These are phyloP conservation scores for Siniperca obscura DNA, from an alignment of 2,797 vertebrate species.

Conservation along the genomic window DNA sequence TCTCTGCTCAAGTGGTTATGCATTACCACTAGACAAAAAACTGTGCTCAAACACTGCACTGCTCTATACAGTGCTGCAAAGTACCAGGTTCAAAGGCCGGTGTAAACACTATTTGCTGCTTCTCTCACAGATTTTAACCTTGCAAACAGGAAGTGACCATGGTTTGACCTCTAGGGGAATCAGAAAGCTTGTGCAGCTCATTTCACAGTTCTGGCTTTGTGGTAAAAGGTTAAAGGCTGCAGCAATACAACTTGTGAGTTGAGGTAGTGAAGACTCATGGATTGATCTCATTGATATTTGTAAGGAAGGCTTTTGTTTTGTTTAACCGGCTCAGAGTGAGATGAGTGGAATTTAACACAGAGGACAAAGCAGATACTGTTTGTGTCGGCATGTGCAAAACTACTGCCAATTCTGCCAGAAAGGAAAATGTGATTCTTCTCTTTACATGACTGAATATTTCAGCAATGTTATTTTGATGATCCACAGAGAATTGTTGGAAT, in stretches of 20 bases:
- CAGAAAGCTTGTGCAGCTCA: neutral
- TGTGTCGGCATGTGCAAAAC: neutral
- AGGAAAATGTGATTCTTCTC: neutral
- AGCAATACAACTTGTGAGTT: neutral
- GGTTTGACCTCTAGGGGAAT: neutral
- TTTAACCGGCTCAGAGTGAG: slow-evolving; percentile 15
- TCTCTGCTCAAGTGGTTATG: slow-evolving; percentile 30
- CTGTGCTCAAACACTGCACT: neutral
- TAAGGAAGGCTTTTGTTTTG: slow-evolving; percentile 22
- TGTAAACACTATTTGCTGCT: slow-evolving; percentile 8
- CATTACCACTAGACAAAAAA: slow-evolving; percentile 16
- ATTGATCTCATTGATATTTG: slow-evolving; percentile 31
- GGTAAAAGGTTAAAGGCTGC: slow-evolving; percentile 20
- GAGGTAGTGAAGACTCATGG: slow-evolving; percentile 9
- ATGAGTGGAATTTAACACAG: neutral
- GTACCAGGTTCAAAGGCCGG: slow-evolving; percentile 14
- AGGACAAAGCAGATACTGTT: neutral
- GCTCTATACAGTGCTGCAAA: neutral
- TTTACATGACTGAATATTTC: neutral
- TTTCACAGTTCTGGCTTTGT: neutral
- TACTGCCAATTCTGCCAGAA: neutral
- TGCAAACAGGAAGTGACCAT: slow-evolving; percentile 11
- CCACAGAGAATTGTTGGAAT: neutral
- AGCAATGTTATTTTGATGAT: neutral
- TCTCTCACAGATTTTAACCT: slow-evolving; percentile 33